These are phyloP conservation scores for Andrena minutula DNA, from an alignment of 2,888 invertebrate species.

Conservation along the genomic window DNA sequence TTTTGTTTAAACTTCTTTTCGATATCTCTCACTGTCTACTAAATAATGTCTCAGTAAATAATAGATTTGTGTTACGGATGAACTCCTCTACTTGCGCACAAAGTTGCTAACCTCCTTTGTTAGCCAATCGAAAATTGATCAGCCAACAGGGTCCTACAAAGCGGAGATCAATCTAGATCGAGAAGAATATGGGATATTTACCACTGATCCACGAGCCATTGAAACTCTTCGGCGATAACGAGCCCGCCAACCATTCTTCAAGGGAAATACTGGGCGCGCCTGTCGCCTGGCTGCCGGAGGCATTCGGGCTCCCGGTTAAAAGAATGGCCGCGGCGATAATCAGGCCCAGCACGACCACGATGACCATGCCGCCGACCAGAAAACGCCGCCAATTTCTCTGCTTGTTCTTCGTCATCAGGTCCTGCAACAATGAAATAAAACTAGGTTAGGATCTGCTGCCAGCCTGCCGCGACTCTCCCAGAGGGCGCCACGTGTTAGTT, in stretches of 20 bases:
- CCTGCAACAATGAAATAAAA: slow-evolving; percentile 72
- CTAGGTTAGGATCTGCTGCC: neutral
- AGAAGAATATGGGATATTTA: slow-evolving; percentile 80
- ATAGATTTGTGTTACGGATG: too few species aligned
- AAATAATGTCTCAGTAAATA: too few species aligned
- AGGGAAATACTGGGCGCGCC: slow-evolving; percentile 86
- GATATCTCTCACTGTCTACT: too few species aligned
- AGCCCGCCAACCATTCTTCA: slow-evolving; percentile 90
- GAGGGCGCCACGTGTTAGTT: neutral
- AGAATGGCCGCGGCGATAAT: slow-evolving; percentile 87
- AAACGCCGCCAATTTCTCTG: slow-evolving; percentile 82
- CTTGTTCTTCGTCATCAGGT: slow-evolving; percentile 83
- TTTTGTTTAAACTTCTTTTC: too few species aligned
- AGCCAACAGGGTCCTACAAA: neutral
- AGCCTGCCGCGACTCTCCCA: neutral
- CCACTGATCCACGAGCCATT: slow-evolving; percentile 94
- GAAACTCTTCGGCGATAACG: slow-evolving; percentile 89
- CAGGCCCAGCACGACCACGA: slow-evolving; percentile 87
- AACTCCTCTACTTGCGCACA: too few species aligned
- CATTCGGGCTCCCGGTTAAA: slow-evolving; percentile 84
- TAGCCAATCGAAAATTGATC: neutral
- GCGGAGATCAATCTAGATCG: neutral
- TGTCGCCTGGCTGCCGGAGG: slow-evolving; percentile 73
- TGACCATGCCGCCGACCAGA: slow-evolving; percentile 84
- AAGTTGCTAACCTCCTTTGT: too few species aligned